phyloP scores from a whole-genome alignment of 2,888 invertebrate species.

The Protodeltote pygarga region DNA sequence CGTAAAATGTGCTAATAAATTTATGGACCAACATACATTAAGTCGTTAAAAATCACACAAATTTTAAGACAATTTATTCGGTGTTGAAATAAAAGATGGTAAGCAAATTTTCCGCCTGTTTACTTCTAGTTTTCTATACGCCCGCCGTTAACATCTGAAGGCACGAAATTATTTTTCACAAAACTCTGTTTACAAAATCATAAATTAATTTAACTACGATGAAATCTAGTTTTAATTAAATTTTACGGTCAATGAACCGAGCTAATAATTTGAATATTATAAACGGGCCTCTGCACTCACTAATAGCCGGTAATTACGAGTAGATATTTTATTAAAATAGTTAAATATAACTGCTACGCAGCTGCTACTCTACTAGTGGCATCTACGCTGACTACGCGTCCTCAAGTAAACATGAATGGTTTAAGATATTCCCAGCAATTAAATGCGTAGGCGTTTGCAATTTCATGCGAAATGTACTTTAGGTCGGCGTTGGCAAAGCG shows the following conservation, averaged over 20 bases:
- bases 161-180: conserved; percentile 3
- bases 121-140: conserved; percentile 24
- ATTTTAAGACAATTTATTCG: conserved; percentile 62
- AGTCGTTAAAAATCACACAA: conserved; percentile 73
- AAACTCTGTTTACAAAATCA: conserved; percentile 24
- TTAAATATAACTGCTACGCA: conserved; percentile 17
- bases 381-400: conserved; percentile 26
- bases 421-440: conserved; percentile 34
- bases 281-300: conserved; percentile 10
- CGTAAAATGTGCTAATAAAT: conserved; percentile 75
- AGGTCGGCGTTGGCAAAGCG: conserved; percentile 36
- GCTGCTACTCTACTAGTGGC: too few species aligned
- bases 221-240: conserved; percentile 10
- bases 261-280: conserved; percentile 5
- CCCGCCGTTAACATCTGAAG: conserved; percentile 29
- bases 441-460: conserved; percentile 33
- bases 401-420: conserved; percentile 35
- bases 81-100: conserved; percentile 50
- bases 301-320: conserved; percentile 35
- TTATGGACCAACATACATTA: conserved; percentile 70
- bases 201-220: conserved; percentile 6
- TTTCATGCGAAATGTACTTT: conserved; percentile 40
- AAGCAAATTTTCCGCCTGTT: conserved; percentile 36
- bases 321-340: conserved; percentile 32
- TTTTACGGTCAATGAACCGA: conserved; percentile 4